Conservation (phyloP, 2,888 invertebrate species). For the Hydriomena furcata region DNA sequence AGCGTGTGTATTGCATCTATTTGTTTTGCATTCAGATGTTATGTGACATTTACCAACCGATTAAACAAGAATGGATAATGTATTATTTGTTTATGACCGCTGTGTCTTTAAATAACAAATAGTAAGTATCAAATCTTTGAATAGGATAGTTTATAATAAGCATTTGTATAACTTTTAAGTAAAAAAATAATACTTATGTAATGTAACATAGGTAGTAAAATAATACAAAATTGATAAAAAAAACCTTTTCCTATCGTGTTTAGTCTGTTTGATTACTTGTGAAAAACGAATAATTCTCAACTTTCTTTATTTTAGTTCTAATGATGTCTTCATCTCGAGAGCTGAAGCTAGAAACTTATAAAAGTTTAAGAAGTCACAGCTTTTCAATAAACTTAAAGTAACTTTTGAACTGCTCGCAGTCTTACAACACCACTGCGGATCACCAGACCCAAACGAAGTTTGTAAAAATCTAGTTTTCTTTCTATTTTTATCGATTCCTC, state of each 20-base stretch:
- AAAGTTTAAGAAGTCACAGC: conserved; percentile 10
- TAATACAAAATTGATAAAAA: too few relatives aligned
- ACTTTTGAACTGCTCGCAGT: conserved; percentile 9
- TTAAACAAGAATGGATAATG: too few relatives aligned
- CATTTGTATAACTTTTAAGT: too few relatives aligned
- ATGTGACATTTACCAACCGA: too few relatives aligned
- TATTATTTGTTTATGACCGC: too few relatives aligned
- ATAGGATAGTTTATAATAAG: too few relatives aligned
- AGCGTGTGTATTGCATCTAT: not conserved
- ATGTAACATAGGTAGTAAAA: too few relatives aligned
- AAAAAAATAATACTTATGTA: too few relatives aligned
- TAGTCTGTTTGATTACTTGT: too few relatives aligned
- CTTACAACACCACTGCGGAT: conserved; percentile 14
- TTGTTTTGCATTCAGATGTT: not conserved
- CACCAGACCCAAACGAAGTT: conserved; percentile 8
- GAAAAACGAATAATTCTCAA: not conserved
- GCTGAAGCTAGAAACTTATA: conserved; percentile 5
- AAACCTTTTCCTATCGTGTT: too few relatives aligned
- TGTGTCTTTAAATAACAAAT: too few relatives aligned
- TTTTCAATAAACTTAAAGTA: conserved; percentile 20
- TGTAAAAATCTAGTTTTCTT: conserved; percentile 3
- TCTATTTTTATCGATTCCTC: conserved; percentile 13
- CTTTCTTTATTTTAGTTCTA: conserved; percentile 10
- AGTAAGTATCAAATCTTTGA: too few relatives aligned
- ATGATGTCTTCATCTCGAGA: conserved; percentile 8